phyloP scores from a whole-genome alignment of 2,888 invertebrate genomes.

The Melinopterus prodromus region DNA sequence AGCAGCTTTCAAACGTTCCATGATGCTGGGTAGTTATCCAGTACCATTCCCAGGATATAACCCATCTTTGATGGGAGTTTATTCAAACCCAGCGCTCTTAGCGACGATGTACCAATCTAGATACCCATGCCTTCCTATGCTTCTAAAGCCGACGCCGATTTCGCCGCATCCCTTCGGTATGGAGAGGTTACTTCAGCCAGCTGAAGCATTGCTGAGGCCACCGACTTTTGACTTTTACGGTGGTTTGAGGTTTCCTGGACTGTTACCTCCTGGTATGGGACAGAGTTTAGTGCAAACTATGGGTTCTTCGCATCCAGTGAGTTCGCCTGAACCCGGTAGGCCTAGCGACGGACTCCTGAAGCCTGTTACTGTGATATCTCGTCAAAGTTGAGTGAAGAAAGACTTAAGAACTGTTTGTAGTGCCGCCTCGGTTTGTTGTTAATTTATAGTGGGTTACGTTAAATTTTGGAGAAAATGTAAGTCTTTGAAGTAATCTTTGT shows the following conservation, averaged over 20 bases:
- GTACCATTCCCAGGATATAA: slow-evolving; percentile 62
- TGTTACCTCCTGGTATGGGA: slow-evolving; percentile 54
- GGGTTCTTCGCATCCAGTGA: slow-evolving; percentile 50
- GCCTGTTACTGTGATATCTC: slow-evolving; percentile 59
- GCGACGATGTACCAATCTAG: slow-evolving; percentile 74
- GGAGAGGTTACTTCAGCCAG: slow-evolving; percentile 55
- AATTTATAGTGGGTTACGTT: slow-evolving; percentile 19
- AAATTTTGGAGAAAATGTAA: slow-evolving; percentile 9
- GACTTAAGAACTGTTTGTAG: background rate
- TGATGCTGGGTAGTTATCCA: slow-evolving; percentile 68
- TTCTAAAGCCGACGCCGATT: slow-evolving; percentile 65
- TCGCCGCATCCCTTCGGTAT: slow-evolving; percentile 60
- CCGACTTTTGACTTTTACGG: slow-evolving; percentile 63
- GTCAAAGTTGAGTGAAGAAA: slow-evolving; percentile 44
- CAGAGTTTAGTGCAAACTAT: slow-evolving; percentile 53
- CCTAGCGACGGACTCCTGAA: slow-evolving; percentile 54
- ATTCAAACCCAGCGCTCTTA: slow-evolving; percentile 65
- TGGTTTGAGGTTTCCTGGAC: slow-evolving; percentile 62
- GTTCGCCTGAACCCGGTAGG: slow-evolving; percentile 50
- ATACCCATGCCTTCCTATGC: slow-evolving; percentile 65
- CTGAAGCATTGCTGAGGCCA: slow-evolving; percentile 61
- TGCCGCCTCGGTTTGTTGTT: background rate
- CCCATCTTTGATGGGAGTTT: slow-evolving; percentile 65
- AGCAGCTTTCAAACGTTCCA: slow-evolving; percentile 88
- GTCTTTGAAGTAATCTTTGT: background rate